Evolutionary conservation across 2,113 vertebrate genomes (phyloP), one percentile per base, ranked within the genome.

Genomic region (Malaclemys terrapin): DNA sequence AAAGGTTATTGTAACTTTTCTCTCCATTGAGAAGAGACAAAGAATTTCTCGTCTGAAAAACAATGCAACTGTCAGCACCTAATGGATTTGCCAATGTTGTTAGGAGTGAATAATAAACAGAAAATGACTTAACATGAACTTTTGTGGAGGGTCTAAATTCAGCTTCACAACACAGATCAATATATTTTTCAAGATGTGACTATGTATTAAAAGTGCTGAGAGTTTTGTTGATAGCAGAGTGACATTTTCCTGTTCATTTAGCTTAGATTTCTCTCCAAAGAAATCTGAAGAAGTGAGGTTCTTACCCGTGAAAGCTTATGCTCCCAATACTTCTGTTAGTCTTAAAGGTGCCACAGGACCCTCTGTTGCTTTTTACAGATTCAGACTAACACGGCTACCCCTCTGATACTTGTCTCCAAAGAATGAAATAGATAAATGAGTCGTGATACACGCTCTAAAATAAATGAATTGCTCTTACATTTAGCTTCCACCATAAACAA

Each of bases 101-200:
- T 95, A 95, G 56, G 54, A 97, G 96, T 94, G 98, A 97, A 97
- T 97, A 97, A 97, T 96, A 98, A 96, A 97, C 94, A 94, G 93
- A 97, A 97, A 96, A 95, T 95, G n/a, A 90, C 93, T 96, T 96
- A 95, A 96, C 95, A 88, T 54, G 50, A 97, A 94, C 95, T 95
- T 93, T 91, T 90, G 59, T 87, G 89, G 92, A 95, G 47, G 42
- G 87, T 94, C 57, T 94, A 35, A 90, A 87, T 82, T 52, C 72
- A 93, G 53, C 20, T 95, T 93, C 89, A 89, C 59, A 97, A 83
- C 19, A 89, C 6, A 82, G 38, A 96, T 97, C 96, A 91, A 95
- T 98, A 93, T 57, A 92, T 97, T 97, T 72, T 95, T 62, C 85
- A 85, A 83, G 90, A 38, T 89, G 35, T 93, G 53, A 56, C 45